Conservation (phyloP, 2,888 invertebrate species). For the Apamea epomidion region DNA sequence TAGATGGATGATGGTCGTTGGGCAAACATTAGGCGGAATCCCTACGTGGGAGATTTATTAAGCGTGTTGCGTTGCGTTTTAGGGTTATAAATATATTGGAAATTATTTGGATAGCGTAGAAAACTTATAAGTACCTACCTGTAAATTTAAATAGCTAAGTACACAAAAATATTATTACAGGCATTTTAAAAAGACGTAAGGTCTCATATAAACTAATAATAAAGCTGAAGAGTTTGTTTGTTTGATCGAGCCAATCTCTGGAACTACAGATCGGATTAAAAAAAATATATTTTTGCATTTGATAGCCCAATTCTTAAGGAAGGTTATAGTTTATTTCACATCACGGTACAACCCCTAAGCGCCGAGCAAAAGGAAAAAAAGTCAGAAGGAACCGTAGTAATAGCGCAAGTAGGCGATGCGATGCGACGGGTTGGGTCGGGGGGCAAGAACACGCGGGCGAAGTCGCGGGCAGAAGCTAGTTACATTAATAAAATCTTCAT, state of each 20-base stretch:
- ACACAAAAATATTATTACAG: not conserved
- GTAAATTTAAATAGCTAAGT: not conserved
- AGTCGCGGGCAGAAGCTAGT: too few relatives aligned
- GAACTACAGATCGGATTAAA: not conserved
- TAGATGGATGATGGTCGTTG: constrained; percentile 88
- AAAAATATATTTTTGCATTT: not conserved
- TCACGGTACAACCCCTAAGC: too few relatives aligned
- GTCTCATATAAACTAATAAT: not conserved
- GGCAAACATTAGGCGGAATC: constrained; percentile 79
- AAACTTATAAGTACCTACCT: not conserved
- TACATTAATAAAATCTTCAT: too few relatives aligned
- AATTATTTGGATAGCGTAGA: constrained; percentile 12
- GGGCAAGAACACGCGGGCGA: too few relatives aligned
- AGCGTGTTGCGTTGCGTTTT: constrained; percentile 68
- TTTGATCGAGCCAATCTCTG: not conserved
- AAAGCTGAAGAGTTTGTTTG: too few relatives aligned
- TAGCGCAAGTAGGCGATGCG: too few relatives aligned
- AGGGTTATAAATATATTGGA: constrained; percentile 43
- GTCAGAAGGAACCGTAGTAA: too few relatives aligned
- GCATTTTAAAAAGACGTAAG: not conserved
- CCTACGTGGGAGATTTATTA: constrained; percentile 84
- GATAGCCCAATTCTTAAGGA: too few relatives aligned
- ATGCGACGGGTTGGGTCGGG: too few relatives aligned
- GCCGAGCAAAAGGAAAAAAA: too few relatives aligned
- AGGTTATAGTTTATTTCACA: too few relatives aligned